phyloP scores from a whole-genome alignment of 2,797 vertebrate genomes.

The Thalassophryne amazonica region DNA sequence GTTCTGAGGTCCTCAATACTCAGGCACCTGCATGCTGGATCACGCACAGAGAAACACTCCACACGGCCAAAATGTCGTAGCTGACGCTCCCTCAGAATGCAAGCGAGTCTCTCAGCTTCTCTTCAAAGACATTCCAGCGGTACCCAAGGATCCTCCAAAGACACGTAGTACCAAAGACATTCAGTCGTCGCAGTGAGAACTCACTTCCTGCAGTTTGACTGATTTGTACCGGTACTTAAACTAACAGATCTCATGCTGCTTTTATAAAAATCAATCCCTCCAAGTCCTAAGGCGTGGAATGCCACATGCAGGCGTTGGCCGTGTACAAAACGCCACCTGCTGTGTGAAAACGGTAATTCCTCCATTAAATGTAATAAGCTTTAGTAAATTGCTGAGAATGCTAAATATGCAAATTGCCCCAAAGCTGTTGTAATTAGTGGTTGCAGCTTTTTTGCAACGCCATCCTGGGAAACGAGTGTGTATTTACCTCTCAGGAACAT shows the following conservation, averaged over 20 bases:
- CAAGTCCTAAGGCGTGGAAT: constrained; percentile 27
- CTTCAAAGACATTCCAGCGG: no score
- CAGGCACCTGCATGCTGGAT: no score
- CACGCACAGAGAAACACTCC: no score
- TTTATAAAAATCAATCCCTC: constrained; percentile 1
- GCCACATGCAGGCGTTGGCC: constrained; percentile 11
- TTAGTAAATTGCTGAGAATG: constrained; percentile 4
- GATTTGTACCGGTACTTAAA: background rate
- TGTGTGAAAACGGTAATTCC: constrained; percentile 4
- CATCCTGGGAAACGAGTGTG: constrained; percentile 35
- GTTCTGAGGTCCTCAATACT: no score
- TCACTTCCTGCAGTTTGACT: no score
- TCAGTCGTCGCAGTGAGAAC: no score
- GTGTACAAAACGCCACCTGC: background rate
- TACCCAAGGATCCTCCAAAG: no score
- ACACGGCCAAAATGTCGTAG: no score
- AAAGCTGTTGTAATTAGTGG: constrained; percentile 21
- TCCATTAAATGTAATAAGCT: constrained; percentile 20
- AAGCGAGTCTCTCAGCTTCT: no score
- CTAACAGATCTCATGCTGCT: background rate
- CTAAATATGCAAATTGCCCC: constrained; percentile 4
- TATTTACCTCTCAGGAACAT: constrained; percentile 38
- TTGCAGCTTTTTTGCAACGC: constrained; percentile 10
- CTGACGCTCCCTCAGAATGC: no score
- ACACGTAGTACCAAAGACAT: no score